Conservation (phyloP, 2,797 vertebrate genomes). For the Octomys mimax region DNA sequence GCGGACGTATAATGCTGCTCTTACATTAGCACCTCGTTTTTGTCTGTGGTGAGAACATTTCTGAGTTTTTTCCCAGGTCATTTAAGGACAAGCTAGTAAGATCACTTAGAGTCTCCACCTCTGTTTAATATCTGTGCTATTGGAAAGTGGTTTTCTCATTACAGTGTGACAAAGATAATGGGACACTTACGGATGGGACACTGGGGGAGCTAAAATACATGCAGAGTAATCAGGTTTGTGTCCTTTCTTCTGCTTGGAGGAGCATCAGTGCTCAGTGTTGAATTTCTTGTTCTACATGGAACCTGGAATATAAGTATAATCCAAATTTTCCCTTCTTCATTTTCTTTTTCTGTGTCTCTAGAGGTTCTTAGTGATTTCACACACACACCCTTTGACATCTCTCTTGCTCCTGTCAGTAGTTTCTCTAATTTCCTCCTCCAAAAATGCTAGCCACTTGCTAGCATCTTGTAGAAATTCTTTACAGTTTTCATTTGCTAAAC, state of each 20-base stretch:
- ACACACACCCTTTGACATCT: not conserved
- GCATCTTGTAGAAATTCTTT: not conserved
- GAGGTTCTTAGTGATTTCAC: constrained; percentile 35
- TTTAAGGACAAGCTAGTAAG: not conserved
- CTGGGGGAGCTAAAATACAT: not conserved
- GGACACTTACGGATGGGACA: not conserved
- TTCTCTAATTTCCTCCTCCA: not conserved
- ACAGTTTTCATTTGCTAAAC: not conserved
- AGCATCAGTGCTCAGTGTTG: not conserved
- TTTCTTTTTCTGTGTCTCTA: not conserved
- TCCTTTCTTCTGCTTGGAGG: not conserved
- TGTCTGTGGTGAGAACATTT: not conserved
- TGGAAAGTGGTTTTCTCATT: not conserved
- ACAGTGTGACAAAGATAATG: not conserved
- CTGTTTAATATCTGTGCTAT: not conserved
- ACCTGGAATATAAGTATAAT: not conserved
- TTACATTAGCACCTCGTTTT: not conserved
- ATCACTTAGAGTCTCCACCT: not conserved
- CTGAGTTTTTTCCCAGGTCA: not conserved
- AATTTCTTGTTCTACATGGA: not conserved
- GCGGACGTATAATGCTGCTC: not conserved
- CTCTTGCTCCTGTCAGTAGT: not conserved
- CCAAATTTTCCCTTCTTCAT: not conserved
- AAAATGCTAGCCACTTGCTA: not conserved
- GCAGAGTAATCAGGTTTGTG: not conserved